These are phyloP conservation scores for Empidonax alnorum DNA, from an alignment of 2,113 vertebrate genomes.

Conservation along the genomic window DNA sequence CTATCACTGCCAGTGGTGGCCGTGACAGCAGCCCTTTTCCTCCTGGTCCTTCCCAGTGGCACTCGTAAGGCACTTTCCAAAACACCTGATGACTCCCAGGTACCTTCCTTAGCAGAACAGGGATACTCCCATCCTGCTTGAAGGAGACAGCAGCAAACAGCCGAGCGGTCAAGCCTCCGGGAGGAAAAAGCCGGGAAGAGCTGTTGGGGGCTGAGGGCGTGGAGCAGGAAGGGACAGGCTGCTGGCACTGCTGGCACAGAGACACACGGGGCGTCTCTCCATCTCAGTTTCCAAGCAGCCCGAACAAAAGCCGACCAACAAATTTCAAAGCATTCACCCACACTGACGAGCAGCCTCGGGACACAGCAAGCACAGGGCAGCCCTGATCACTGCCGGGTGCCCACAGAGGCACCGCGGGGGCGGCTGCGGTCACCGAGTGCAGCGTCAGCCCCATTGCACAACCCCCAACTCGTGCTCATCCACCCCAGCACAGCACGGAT, in stretches of 20 bases:
- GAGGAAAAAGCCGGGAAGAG: not conserved
- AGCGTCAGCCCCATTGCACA: not conserved
- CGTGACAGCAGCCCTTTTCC: not conserved
- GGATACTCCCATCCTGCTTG: not conserved
- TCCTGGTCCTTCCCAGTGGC: not conserved
- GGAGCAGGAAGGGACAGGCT: not conserved
- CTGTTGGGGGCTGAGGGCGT: accelerated
- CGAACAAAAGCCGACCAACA: accelerated
- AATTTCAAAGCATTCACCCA: not conserved
- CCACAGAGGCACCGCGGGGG: not conserved
- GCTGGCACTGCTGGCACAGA: not conserved
- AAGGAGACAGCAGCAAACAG: not conserved
- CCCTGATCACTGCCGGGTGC: not conserved
- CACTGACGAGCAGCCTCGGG: not conserved
- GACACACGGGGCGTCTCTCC: accelerated
- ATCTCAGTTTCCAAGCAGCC: not conserved
- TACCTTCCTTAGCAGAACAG: not conserved
- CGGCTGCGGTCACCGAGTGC: not conserved
- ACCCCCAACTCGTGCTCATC: accelerated
- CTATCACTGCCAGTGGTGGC: not conserved
- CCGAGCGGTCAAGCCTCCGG: not conserved
- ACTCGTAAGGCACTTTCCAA: accelerated
- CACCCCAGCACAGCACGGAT: not conserved
- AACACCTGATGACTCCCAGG: not conserved
- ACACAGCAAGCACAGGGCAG: not conserved